Evolutionary conservation across 2,113 vertebrate genomes (phyloP).

Genomic region (Hippocampus guttulatus): DNA sequence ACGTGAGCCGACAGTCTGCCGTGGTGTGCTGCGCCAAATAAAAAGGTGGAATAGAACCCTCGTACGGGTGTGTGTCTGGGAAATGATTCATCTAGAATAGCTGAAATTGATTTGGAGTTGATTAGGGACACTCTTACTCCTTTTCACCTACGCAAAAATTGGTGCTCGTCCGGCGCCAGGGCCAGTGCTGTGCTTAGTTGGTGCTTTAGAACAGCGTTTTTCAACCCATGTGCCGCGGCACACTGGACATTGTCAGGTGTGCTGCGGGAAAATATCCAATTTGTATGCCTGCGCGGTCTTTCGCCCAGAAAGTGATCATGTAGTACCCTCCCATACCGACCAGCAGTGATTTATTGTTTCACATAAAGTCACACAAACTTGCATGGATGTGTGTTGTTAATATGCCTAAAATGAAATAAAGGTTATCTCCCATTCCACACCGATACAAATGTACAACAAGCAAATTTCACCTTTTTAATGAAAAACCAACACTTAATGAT

Average conservation of each 20-base stretch:
- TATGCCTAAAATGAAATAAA: constrained; percentile 7
- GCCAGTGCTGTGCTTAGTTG: no score
- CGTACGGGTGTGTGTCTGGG: neutral
- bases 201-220: no score
- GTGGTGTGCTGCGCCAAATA: constrained; percentile 54
- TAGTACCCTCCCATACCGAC: neutral
- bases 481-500: neutral
- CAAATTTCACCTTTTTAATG: constrained; percentile 4
- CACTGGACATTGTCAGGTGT: no score
- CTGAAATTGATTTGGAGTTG: neutral
- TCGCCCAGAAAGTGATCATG: no score
- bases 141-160: no score
- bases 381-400: constrained; percentile 13
- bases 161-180: no score
- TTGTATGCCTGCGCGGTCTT: no score
- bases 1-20: constrained; percentile 47
- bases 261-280: no score
- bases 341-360: constrained; percentile 40
- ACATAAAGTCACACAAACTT: constrained; percentile 51
- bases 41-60: constrained; percentile 45
- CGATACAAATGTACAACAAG: neutral
- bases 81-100: neutral
- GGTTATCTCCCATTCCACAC: constrained; percentile 11
- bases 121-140: no score
- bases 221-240: no score